Conservation (phyloP, 2,888 invertebrate species). For the Carabus problematicus region DNA sequence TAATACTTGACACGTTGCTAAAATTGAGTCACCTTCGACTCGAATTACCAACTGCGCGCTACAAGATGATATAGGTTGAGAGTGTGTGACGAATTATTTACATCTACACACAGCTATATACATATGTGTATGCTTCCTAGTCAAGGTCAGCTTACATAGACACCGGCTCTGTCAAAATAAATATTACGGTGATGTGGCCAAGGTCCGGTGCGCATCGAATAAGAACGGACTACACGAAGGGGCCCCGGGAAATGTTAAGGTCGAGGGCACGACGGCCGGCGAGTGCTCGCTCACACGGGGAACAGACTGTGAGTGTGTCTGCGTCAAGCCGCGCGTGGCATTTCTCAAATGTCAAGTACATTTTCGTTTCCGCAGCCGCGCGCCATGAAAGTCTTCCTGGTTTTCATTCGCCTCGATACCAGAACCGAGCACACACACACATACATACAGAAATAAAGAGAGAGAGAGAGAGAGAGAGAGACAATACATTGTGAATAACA, state of each 20-base stretch:
- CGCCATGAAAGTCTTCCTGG: constrained; percentile 33
- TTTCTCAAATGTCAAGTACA: constrained; percentile 46
- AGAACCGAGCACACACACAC: no score
- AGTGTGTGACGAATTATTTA: constrained; percentile 22
- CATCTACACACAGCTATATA: background rate
- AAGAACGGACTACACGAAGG: no score
- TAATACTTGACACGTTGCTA: constrained; percentile 24
- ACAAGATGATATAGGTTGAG: no score
- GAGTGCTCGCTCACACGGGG: constrained; percentile 1
- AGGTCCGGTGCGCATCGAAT: background rate
- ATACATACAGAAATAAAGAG: no score
- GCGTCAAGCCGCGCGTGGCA: constrained; percentile 25
- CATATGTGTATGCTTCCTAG: background rate
- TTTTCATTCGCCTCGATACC: background rate
- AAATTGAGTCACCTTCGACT: constrained; percentile 32
- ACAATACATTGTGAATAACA: background rate
- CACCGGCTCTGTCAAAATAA: constrained; percentile 25
- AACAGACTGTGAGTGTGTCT: background rate
- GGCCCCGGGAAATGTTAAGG: constrained; percentile 16
- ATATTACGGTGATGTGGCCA: background rate
- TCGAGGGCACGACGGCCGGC: constrained; percentile 24
- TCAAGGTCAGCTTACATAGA: constrained; percentile 14
- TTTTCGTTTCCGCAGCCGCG: constrained; percentile 19
- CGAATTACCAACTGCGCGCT: background rate
- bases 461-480: background rate